Evolutionary conservation across 2,113 vertebrate species (phyloP), one percentile per base, ranked within the genome.

Genomic region (Elgaria multicarinata): DNA sequence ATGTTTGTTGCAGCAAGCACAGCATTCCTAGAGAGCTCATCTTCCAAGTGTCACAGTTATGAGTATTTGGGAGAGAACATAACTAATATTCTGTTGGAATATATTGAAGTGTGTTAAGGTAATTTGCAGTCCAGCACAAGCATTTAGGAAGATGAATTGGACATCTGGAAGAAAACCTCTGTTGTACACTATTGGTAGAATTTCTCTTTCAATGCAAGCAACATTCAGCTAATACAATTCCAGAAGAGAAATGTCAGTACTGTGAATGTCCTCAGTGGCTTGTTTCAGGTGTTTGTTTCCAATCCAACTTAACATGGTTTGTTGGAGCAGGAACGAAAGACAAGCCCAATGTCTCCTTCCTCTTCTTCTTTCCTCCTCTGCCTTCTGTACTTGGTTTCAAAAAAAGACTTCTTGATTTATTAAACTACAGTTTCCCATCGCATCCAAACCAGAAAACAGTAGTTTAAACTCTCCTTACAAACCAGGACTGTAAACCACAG

Each of bases 1-100:
- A 55, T 91, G 31, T 76, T 87, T 84, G 78, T 86, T 94, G 91
- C 90, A 92, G 90, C 90, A 92, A 85, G 55, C 80, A 78, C 64
- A 66, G 74, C 83, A 90, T 83, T 80, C 89, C 42, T 81, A 86
- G 74, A 64, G 67, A 84, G 18, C 14, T 81, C 18, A 69, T 84
- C 91, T 91, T 91, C 66, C 77, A 78, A 75, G 39, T 88, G 50
- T 53, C n/a, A 42, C 36, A 88, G 50, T 72, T 81, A 55, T 42
- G 77, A 55, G 12, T 55, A 28, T 67, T 24, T 72, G 20, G 67
- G 33, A 36, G 44, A 72, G 6, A 46, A 44, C 39, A 12, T 67
- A 31, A 44, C 26, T 33, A 83, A 83, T 67, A 67, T 50, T 53
- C 31, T 53, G 44, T 33, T 67, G 42, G 26, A 6, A 58, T 64